Conservation (phyloP, 2,888 invertebrate species). For the Ochlodes sylvanus region DNA sequence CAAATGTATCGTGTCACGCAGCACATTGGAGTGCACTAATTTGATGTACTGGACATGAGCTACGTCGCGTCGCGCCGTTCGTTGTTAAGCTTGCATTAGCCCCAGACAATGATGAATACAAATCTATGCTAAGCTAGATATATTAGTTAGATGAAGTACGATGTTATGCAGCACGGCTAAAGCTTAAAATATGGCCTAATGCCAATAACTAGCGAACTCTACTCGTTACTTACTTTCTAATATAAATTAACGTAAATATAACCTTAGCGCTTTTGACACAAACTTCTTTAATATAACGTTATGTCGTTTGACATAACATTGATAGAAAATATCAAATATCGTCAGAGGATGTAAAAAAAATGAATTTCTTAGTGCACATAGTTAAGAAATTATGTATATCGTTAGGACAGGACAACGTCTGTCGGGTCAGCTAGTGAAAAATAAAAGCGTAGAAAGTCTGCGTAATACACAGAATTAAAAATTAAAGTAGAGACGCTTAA, state of each 20-base stretch:
- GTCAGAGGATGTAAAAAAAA: no score
- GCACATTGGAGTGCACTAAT: constrained; percentile 34
- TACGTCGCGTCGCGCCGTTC: constrained; percentile 26
- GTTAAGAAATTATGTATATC: no score
- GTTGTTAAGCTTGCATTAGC: constrained; percentile 39
- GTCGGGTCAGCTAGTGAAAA: no score
- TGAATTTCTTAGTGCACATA: no score
- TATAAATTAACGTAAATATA: no score
- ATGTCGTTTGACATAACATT: no score
- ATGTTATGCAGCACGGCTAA: constrained; percentile 9
- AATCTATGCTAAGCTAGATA: constrained; percentile 37
- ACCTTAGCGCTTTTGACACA: no score
- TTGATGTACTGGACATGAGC: constrained; percentile 37
- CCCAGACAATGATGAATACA: constrained; percentile 35
- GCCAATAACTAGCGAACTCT: background rate
- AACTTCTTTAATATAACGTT: no score
- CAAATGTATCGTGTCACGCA: constrained; percentile 30
- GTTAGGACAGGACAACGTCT: no score
- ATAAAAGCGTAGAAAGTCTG: background rate
- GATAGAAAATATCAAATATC: no score
- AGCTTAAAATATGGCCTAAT: constrained; percentile 18
- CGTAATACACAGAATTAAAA: constrained; percentile 1
- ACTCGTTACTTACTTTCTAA: background rate
- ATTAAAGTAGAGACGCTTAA: constrained; percentile 13
- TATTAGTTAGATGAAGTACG: constrained; percentile 31